These are phyloP conservation scores for Drosophila arawakana DNA, from an alignment of 1,140 invertebrate genomes.

Conservation along the genomic window DNA sequence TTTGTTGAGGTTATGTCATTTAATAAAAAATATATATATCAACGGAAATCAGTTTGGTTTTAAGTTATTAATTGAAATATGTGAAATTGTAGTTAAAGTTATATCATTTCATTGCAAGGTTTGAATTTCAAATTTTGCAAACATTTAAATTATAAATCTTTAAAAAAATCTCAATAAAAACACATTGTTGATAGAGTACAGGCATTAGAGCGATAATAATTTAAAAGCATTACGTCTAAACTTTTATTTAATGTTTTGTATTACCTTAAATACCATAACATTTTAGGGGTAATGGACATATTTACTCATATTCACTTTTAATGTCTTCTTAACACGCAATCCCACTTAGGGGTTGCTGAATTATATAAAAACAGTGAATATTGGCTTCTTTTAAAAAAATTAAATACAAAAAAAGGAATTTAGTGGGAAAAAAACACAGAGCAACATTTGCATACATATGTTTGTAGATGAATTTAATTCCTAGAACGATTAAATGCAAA, in stretches of 20 bases:
- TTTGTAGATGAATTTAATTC: not conserved
- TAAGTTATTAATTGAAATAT: not conserved
- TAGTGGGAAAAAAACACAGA: not conserved
- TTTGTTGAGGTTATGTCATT: conserved; percentile 8
- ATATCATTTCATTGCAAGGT: too few species aligned
- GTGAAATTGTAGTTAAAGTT: too few species aligned
- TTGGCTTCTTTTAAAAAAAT: not conserved
- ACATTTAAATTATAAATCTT: too few species aligned
- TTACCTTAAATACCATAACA: not conserved
- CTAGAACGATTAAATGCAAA: not conserved
- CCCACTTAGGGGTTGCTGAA: not conserved
- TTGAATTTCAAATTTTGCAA: too few species aligned
- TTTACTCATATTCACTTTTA: conserved; percentile 2
- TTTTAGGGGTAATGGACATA: not conserved
- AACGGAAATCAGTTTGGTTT: conserved; percentile 14
- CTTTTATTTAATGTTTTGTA: not conserved
- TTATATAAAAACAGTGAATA: not conserved
- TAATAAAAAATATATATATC: conserved; percentile 2
- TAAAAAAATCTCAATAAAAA: not conserved
- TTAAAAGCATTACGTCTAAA: not conserved
- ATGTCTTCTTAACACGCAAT: conserved; percentile 15
- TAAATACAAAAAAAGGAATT: not conserved
- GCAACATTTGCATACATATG: not conserved
- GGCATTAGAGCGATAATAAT: not conserved
- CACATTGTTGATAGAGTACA: not conserved